Percentiles rank a stretch among this genome's conserved stretches.
These are phyloP conservation scores for Eciton burchellii DNA, from an alignment of 1,140 invertebrate species.

Conservation along the genomic window DNA sequence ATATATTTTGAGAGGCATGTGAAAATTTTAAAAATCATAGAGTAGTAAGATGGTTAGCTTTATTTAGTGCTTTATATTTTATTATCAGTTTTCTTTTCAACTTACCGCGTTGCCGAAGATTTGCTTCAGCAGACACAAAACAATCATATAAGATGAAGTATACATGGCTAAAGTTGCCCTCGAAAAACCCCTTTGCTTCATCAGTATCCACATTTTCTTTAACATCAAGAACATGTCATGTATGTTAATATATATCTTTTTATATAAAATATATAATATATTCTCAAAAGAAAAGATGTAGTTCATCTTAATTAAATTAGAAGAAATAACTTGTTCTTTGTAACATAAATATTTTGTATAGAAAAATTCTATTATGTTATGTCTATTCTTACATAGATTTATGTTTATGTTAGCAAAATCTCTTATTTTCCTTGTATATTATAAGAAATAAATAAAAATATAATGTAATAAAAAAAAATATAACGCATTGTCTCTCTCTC, in stretches of 20 bases:
- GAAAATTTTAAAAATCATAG: conserved; percentile 26
- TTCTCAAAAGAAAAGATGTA: not conserved
- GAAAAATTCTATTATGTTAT: conserved; percentile 54
- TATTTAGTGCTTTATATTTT: conserved; percentile 46
- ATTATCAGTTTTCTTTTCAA: not conserved
- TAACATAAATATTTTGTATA: conserved; percentile 16
- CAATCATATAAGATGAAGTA: conserved; percentile 98
- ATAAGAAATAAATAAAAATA: not conserved
- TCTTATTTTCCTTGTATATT: conserved; percentile 45
- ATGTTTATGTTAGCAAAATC: conserved; percentile 28
- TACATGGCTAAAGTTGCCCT: conserved; percentile 97
- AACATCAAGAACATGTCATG: conserved; percentile 68
- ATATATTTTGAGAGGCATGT: conserved; percentile 35
- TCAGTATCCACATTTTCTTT: conserved; percentile 95
- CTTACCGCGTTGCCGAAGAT: conserved; percentile 96
- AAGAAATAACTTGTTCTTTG: not conserved
- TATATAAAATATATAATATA: conserved; percentile 10
- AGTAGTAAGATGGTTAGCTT: conserved; percentile 34
- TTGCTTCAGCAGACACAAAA: conserved; percentile 95
- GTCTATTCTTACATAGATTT: conserved; percentile 39
- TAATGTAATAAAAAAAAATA: not conserved
- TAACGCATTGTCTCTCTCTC: too few species aligned
- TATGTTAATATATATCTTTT: conserved; percentile 8
- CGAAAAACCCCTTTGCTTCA: conserved; percentile 96
- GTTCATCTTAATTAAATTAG: conserved; percentile 22